Evolutionary conservation across 2,888 invertebrate species (phyloP), one percentile per base, ranked within the genome.

Genomic region (Xylocampa areola): DNA sequence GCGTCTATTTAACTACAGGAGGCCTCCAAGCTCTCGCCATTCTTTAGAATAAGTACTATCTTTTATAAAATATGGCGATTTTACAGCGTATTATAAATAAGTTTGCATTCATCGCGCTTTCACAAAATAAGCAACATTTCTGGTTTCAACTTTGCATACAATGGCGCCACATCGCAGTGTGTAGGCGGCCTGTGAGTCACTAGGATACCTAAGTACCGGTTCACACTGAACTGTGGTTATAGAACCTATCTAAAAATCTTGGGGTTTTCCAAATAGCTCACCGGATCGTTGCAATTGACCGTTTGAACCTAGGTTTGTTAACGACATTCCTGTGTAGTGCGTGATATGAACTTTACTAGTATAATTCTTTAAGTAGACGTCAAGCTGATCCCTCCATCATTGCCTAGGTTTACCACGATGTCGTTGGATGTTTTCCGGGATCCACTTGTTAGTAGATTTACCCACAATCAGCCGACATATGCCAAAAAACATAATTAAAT

Each of bases 71-170:
- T 67, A 67, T 68, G 58, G 51, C 43, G 19, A 70, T 70, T 64
- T 68, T 55, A 63, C 52, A 57, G 51, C 40, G 13, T 29, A 25
- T n/a, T 55, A 71, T 71, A 70, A 68, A 70, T 74, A 63, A 66
- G 60, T 62, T 63, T 43, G 63, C 63, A 80, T 72, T 73, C 71
- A 75, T 57, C 63, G 64, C 68, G 72, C 75, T 79, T 77, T 74
- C 73, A 68, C 72, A 60, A 77, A 77, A 80, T 77, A 72, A 55
- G 52, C 51, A 37, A 49, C 49, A 47, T 64, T 66, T 68, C 65
- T 64, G 41, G 52, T 77, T 74, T n/a, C n/a, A n/a, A n/a, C n/a
- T n/a, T 63, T 73, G 80, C 77, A 77, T 73, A 80, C 81, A 81
- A 81, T 78, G 68, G 70, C 64, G 41, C 61, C 52, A 51, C 65